phyloP scores from a whole-genome alignment of 2,797 vertebrate genomes.

The Spinus pinus region DNA sequence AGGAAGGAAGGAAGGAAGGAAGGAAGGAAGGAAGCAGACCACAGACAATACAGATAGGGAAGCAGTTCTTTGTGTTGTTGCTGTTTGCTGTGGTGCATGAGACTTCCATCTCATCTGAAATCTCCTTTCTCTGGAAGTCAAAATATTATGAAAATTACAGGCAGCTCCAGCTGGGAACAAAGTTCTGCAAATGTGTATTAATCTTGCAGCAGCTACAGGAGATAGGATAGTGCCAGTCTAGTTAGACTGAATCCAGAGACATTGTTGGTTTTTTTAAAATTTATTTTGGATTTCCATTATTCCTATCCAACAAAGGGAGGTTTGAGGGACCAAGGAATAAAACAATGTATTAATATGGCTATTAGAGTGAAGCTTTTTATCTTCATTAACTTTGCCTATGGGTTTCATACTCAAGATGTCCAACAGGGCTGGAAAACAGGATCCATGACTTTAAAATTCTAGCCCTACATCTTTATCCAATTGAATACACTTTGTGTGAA shows the following conservation, averaged over 20 bases:
- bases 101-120: background rate
- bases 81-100: background rate
- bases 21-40: background rate
- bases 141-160: background rate
- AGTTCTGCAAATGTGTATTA: background rate
- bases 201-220: background rate
- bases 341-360: background rate
- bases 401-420: background rate
- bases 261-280: background rate
- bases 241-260: background rate
- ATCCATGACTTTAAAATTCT: background rate
- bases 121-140: background rate
- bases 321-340: background rate
- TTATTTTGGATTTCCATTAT: background rate
- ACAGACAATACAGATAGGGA: background rate
- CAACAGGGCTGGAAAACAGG: background rate
- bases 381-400: background rate
- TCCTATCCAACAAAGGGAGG: background rate
- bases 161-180: background rate
- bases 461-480: background rate
- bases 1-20: background rate
- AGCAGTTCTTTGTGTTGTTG: background rate
- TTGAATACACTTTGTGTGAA: background rate
- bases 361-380: background rate
- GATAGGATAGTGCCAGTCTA: background rate